Base-by-base conservation (phyloP, 2,113 vertebrate genomes). In the Cryptotis parvus region DNA sequence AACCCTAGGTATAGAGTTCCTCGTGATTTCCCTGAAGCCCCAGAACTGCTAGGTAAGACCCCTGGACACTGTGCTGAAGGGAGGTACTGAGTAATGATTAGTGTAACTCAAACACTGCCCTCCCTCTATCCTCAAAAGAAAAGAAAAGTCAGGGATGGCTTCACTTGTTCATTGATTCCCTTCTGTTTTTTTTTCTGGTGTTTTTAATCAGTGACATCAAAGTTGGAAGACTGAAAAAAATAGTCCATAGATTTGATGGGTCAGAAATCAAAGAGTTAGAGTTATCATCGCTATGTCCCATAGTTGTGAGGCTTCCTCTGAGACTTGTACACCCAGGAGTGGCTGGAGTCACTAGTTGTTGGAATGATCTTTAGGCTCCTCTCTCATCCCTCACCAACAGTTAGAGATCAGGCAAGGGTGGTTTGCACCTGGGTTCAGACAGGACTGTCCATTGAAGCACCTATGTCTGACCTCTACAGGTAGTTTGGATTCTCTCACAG, bases 181-280 rank as follows among this genome's bases (percentile, higher is more conserved):
- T 84, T 81, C 74, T 79, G 75, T 65, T 66, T 18, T 39, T 87
- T n/a, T n/a, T n/a, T n/a, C 41, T 68, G n/a, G 18, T 78, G 26
- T 63, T 1, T 74, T 9, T 52, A 41, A 82, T 58, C 77, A 41
- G 26, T 78, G 7, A 35, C 9, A 72, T 43, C 39, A 74, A 82
- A 58, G 16, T 41, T 41, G 45, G 65, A 87, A 78, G 72, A 66
- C 78, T 41, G 52, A 72, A 87, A 31, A 10, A 7, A 22, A 37
- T 75, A 31, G 0, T 4, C 66, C 1, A 2, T 20, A 33, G 73
- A 31, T 55, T 68, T 31, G 79, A 24, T 87, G 74, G 37, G 37
- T 72, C 20, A 58, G 27, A 55, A 89, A 58, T 89, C 74, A 89
- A 74, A 26, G 18, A 74, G 22, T 1, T 22, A 66, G 49, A 31